Evolutionary conservation across 2,113 vertebrate species (phyloP).

Genomic region (mouse (Mus musculus)): DNA sequence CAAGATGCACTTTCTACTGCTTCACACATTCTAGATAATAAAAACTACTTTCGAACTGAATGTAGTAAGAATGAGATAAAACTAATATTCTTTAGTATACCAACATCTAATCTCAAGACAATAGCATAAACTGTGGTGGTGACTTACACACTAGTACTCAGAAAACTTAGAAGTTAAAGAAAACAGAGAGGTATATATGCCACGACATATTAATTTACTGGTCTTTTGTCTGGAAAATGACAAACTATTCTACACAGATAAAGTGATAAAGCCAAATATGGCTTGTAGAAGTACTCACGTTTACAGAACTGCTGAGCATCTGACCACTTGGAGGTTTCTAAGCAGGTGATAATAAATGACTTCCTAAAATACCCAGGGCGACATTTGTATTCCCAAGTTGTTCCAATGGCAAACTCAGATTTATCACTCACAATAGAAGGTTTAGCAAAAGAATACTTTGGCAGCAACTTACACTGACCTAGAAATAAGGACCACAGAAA

Average conservation of each 20-base stretch:
- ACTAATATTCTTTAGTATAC: neutral
- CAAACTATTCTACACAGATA: neutral
- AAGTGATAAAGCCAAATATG: neutral
- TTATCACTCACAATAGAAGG: conserved; percentile 70
- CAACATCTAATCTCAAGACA: conserved; percentile 19
- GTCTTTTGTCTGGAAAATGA: conserved; percentile 31
- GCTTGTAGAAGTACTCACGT: conserved; percentile 80
- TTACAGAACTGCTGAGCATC: conserved; percentile 80
- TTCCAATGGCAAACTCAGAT: conserved; percentile 82
- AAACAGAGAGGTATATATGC: neutral
- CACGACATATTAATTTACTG: neutral
- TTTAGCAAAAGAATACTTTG: conserved; percentile 81
- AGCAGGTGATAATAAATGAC: conserved; percentile 75
- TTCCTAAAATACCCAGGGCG: conserved; percentile 79
- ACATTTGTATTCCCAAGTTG: conserved; percentile 80
- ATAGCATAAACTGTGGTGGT: neutral
- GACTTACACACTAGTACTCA: neutral
- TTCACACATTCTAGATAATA: conserved; percentile 1
- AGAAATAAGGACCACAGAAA: conserved; percentile 76
- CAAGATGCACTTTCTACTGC: neutral
- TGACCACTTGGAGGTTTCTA: conserved; percentile 81
- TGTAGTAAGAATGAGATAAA: neutral
- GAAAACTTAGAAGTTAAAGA: neutral
- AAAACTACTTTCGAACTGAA: conserved; percentile 28
- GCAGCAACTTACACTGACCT: conserved; percentile 81